Base-by-base conservation (phyloP, 2,113 vertebrate species). In the Edolisoma coerulescens region DNA sequence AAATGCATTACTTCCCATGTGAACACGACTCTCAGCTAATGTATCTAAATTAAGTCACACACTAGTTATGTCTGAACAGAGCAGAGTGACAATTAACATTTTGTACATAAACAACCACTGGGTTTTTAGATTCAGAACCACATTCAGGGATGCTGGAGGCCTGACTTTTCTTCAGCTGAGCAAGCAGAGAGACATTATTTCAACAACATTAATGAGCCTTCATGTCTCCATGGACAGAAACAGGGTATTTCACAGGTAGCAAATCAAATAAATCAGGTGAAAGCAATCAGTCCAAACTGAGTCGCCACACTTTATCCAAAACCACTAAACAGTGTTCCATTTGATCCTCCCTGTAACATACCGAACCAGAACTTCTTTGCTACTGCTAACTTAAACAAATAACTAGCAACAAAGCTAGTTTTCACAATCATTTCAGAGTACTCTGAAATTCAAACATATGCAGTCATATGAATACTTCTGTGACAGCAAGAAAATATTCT, bases 1-100 rank as follows among this genome's bases (percentile, higher is more conserved):
- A 93, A 95, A 94, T 28, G 24, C 81, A 28, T 77, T 93, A 83
- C 35, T 94, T 87, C 37, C 63, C 54, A 79, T 70, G 53, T 70
- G 82, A 94, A 94, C 39, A 24, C 13, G 49, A 87, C 76, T 90
- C 59, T 49, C 41, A 33, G 70, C 54, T 89, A 89, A 78, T 19
- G 7, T 23, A 75, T 60, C 81, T 61, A 69, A 93, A 93, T 88
- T 65, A 94, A 93, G 63, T 67, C 59, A 70, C 19, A 39, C 33
- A 83, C 87, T 94, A 80, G 71, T 91, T 90, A 88, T n/a, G 64
- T 90, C 82, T 91, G 76, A 90, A 70, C n/a, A 96, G 44, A 94
- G 35, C 41, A 90, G 74, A 79, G 49, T 6, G 3, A 84, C 57
- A 87, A 91, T 89, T 96, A 91, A 85, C 67, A 87, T 76, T 91